phyloP scores from a whole-genome alignment of 2,113 vertebrate genomes.

The Psammodynastes pulverulentus region DNA sequence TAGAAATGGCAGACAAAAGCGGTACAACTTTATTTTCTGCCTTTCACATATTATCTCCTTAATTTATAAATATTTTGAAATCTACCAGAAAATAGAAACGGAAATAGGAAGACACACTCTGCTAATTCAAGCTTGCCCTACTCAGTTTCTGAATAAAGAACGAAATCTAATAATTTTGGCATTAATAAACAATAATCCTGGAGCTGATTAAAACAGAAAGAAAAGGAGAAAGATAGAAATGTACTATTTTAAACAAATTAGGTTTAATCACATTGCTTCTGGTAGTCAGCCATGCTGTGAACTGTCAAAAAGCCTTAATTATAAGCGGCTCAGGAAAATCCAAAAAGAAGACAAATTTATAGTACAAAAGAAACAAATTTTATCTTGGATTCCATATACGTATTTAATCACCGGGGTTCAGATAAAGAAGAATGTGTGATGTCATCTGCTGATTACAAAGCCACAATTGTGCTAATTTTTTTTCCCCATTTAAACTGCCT shows the following conservation, averaged over 20 bases:
- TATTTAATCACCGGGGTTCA: conserved; percentile 58
- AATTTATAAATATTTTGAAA: conserved; percentile 66
- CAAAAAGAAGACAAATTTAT: conserved; percentile 46
- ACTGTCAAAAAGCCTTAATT: conserved; percentile 62
- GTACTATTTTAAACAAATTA: conserved; percentile 19
- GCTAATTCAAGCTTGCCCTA: conserved; percentile 50
- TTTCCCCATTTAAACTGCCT: background rate
- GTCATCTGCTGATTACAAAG: conserved; percentile 10
- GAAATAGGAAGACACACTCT: conserved; percentile 36
- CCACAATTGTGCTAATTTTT: rapidly evolving
- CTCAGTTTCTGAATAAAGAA: conserved; percentile 51
- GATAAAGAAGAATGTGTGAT: conserved; percentile 57
- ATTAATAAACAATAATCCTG: conserved; percentile 52
- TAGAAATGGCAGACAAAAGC: conserved; percentile 20
- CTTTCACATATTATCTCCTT: conserved; percentile 27
- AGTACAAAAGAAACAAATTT: conserved; percentile 65
- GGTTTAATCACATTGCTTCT: conserved; percentile 23
- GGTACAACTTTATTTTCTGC: conserved; percentile 51
- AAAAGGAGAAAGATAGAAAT: background rate
- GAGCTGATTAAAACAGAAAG: conserved; percentile 41
- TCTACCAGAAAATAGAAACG: conserved; percentile 51
- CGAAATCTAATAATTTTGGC: conserved; percentile 53
- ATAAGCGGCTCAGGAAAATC: conserved; percentile 45
- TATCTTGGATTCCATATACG: conserved; percentile 55
- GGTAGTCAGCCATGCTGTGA: conserved; percentile 44